phyloP scores from a whole-genome alignment of 2,888 invertebrate genomes.

The Acronicta alni region DNA sequence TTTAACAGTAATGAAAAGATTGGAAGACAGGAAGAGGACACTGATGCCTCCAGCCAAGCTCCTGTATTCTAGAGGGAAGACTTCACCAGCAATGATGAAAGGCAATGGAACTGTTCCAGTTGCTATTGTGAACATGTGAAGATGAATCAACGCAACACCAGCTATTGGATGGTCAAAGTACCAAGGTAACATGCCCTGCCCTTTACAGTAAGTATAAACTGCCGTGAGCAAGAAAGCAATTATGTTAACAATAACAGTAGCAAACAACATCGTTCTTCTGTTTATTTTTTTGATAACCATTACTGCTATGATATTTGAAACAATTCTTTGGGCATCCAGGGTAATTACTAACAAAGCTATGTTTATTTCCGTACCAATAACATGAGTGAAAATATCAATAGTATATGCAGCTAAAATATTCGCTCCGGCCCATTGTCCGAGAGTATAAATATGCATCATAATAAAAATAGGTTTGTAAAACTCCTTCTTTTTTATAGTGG shows the following conservation, averaged over 20 bases:
- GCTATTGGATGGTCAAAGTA: constrained; percentile 68
- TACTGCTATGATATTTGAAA: constrained; percentile 66
- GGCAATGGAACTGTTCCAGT: constrained; percentile 90
- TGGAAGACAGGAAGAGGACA: constrained; percentile 70
- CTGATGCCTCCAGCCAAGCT: constrained; percentile 87
- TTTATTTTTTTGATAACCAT: constrained; percentile 68
- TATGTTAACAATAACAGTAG: constrained; percentile 63
- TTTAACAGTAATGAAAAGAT: constrained; percentile 73
- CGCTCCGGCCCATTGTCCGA: constrained; percentile 72
- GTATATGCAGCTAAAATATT: constrained; percentile 70
- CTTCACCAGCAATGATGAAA: constrained; percentile 92
- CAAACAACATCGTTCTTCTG: constrained; percentile 68
- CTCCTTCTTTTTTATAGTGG: constrained; percentile 66
- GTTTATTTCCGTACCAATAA: constrained; percentile 65
- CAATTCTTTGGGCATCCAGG: constrained; percentile 67
- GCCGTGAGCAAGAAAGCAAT: constrained; percentile 63
- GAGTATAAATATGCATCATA: constrained; percentile 70
- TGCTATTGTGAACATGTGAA: constrained; percentile 86
- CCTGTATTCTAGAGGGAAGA: constrained; percentile 90
- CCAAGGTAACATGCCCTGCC: constrained; percentile 56
- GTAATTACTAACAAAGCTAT: constrained; percentile 65
- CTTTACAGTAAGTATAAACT: constrained; percentile 67
- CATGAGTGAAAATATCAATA: constrained; percentile 64
- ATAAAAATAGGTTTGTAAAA: constrained; percentile 75
- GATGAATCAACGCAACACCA: constrained; percentile 67